These are phyloP conservation scores for Hipparchia semele DNA, from an alignment of 2,888 invertebrate species.

Conservation along the genomic window DNA sequence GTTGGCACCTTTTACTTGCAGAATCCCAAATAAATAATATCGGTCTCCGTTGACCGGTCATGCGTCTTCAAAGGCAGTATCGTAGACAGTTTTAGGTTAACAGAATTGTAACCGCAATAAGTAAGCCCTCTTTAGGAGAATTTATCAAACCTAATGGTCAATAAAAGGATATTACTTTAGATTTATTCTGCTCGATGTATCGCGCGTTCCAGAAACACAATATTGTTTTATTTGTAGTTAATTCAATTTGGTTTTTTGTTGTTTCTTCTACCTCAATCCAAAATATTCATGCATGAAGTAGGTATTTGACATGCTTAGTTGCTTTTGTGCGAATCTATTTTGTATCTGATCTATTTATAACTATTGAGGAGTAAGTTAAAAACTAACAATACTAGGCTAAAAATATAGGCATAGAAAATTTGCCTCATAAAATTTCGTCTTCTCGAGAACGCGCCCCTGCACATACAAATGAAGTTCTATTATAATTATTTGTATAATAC, in stretches of 20 bases:
- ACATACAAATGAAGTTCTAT: no score
- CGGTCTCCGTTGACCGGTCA: background rate
- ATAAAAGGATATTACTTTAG: conserved; percentile 23
- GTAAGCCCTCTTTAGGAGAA: conserved; percentile 9
- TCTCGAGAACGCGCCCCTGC: no score
- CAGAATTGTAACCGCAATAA: conserved; percentile 22
- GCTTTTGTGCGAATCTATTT: no score
- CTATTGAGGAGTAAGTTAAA: no score
- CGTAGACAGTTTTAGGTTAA: conserved; percentile 19
- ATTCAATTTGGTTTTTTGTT: background rate
- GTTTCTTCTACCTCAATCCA: background rate
- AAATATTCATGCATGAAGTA: background rate
- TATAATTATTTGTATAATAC: no score
- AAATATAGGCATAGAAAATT: no score
- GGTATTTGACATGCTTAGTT: background rate
- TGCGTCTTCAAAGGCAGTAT: conserved; percentile 8
- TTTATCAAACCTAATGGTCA: conserved; percentile 24
- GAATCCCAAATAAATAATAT: conserved; percentile 1
- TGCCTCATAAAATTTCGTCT: no score
- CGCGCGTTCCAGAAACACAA: background rate
- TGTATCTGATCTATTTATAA: no score
- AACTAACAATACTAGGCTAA: no score
- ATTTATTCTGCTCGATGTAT: conserved; percentile 17
- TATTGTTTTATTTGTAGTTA: background rate
- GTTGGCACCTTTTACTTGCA: background rate